Evolutionary conservation across 2,113 vertebrate genomes (phyloP), one percentile per base, ranked within the genome.

Genomic region (Entomyzon cyanotis): DNA sequence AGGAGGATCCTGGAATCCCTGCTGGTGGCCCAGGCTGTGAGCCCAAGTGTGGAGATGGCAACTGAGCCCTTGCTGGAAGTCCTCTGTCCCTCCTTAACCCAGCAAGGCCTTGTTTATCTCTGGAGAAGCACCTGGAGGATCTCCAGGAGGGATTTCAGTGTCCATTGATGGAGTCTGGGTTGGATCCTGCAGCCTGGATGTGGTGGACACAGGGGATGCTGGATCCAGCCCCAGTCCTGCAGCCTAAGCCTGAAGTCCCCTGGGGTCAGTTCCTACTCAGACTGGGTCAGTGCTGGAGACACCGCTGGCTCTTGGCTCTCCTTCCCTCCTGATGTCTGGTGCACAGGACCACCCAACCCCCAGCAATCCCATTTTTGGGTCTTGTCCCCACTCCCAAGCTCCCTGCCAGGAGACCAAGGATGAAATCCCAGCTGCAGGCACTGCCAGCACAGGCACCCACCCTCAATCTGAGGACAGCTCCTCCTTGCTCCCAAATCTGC

Each of bases 321-420:
- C 22, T 50, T 89, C 49, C 9, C 37, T 93, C 49, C 27, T 64
- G 58, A 31, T 14, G 13, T 15, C 35, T 62, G 12, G 16, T 46
- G 37, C 22, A 37, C 4, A 27, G 44, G 28, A 30, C 2, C 20
- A 6, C 5, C 20, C 23, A 27, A 7, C 5, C 33, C 46, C 27
- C 65, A 78, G 9, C 52, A 47, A 46, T 28, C 35, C 44, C 6
- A 25, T 33, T 68, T 79, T n/a, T 30, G 37, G 46, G 37, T 15
- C 44, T n/a, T 2, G 0, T 39, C 20, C 6, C 23, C 53, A 28
- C 0, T 71, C 70, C 35, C 28, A 31, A 30, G 22, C 56, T 69
- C 37, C 52, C 20, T 49, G 15, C 30, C 50, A 35, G 30, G 33
- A 85, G 2, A 47, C 5, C n/a, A 44, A 7, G n/a, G 42, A 46